phyloP scores from a whole-genome alignment of 2,888 invertebrate genomes.

The Tortrix viridana region DNA sequence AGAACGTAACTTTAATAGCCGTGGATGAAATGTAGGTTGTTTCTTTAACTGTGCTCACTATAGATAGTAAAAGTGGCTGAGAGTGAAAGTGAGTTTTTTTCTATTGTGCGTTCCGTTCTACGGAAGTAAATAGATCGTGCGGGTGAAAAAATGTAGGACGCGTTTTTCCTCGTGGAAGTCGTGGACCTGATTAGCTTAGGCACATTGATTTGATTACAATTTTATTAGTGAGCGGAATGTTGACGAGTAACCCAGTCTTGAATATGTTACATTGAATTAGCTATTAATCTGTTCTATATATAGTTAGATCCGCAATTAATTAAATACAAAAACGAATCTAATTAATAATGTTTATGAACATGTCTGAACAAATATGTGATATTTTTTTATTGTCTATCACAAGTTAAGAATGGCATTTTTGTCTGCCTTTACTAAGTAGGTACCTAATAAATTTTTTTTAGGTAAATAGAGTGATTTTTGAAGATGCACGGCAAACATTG shows the following conservation, averaged over 20 bases:
- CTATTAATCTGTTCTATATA: constrained; percentile 5
- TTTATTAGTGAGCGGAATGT: constrained; percentile 16
- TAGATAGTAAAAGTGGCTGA: constrained; percentile 39
- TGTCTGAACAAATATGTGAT: too few species aligned
- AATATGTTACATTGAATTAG: constrained; percentile 4
- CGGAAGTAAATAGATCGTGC: constrained; percentile 39
- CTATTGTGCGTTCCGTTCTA: constrained; percentile 29
- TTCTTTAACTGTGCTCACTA: constrained; percentile 29
- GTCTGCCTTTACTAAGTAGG: too few species aligned
- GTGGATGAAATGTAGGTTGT: constrained; percentile 15
- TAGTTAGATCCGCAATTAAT: not conserved
- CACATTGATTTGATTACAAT: constrained; percentile 23
- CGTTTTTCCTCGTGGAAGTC: constrained; percentile 19
- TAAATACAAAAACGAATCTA: not conserved
- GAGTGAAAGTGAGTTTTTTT: constrained; percentile 40
- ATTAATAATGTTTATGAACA: too few species aligned
- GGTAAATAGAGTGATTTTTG: too few species aligned
- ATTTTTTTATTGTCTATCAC: too few species aligned
- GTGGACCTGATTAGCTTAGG: constrained; percentile 5
- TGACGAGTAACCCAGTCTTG: constrained; percentile 13
- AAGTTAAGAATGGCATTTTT: too few species aligned
- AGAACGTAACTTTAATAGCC: constrained; percentile 19
- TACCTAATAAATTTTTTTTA: too few species aligned
- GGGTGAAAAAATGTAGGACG: constrained; percentile 15
- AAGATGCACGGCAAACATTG: too few species aligned